Evolutionary conservation across 2,888 invertebrate genomes (phyloP).

Genomic region (Watsonalla cultraria): DNA sequence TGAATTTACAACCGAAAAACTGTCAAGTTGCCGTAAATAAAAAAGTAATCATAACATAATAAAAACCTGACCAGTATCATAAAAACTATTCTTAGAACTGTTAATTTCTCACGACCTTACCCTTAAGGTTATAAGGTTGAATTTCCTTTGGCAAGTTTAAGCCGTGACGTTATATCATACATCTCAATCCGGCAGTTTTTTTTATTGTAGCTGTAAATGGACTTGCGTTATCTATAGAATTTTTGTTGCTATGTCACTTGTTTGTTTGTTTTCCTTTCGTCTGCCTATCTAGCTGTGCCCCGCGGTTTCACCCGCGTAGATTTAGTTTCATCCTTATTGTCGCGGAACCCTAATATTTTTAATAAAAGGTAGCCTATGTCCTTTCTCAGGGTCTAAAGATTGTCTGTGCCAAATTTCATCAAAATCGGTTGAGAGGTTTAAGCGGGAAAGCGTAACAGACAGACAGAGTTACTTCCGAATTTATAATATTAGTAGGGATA

Average conservation of each 20-base stretch:
- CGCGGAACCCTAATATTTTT: too few species aligned
- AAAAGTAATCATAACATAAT: neutral
- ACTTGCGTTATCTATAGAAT: neutral
- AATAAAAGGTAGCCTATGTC: too few species aligned
- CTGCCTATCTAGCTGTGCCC: neutral
- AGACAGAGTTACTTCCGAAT: too few species aligned
- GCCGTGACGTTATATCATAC: neutral
- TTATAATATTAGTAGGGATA: too few species aligned
- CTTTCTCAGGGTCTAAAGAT: too few species aligned
- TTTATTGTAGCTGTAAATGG: neutral
- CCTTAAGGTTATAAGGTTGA: neutral
- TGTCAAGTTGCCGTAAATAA: slow-evolving; percentile 1
- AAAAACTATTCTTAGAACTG: neutral
- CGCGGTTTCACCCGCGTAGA: too few species aligned
- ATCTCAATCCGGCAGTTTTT: neutral
- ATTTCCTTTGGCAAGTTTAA: neutral
- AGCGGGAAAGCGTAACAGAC: too few species aligned
- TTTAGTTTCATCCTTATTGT: too few species aligned
- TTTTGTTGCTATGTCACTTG: neutral
- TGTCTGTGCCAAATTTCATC: too few species aligned
- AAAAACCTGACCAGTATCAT: neutral
- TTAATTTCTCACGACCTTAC: neutral
- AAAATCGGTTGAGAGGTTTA: too few species aligned
- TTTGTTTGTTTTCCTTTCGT: neutral
- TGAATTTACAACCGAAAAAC: slow-evolving; percentile 1